Percentiles rank a stretch among this genome's conserved stretches.
phyloP scores from a whole-genome alignment of 2,113 vertebrate genomes.

The Ginglymostoma cirratum region DNA sequence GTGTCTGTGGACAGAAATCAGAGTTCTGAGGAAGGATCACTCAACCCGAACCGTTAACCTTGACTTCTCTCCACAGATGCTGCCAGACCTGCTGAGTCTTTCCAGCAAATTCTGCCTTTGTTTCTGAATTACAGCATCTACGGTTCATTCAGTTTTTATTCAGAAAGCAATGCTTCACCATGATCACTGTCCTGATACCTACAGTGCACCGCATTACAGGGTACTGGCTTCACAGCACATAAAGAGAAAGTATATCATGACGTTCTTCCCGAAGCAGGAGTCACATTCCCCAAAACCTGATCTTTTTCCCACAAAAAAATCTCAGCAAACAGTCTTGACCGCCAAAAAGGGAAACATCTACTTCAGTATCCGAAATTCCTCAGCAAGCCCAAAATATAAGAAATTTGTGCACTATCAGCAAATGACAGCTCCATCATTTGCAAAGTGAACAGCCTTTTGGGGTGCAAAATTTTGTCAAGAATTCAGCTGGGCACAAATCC shows the following conservation, averaged over 20 bases:
- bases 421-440: not conserved
- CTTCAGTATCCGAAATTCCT: not conserved
- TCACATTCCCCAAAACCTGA: not conserved
- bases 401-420: not conserved
- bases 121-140: too few species aligned
- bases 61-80: too few species aligned
- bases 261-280: not conserved
- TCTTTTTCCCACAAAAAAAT: not conserved
- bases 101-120: too few species aligned
- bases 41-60: too few species aligned
- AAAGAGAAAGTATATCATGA: not conserved
- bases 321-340: not conserved
- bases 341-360: not conserved
- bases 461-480: not conserved
- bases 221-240: not conserved
- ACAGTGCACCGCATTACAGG: not conserved
- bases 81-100: too few species aligned
- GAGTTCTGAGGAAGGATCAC: too few species aligned
- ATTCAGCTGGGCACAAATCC: not conserved
- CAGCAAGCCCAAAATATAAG: not conserved
- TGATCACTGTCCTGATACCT: not conserved
- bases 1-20: too few species aligned
- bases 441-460: not conserved
- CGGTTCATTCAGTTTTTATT: too few species aligned
- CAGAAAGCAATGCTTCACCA: not conserved